Evolutionary conservation across 2,888 invertebrate genomes (phyloP), one percentile per base, ranked within the genome.

Genomic region (Lasioglossum figueresi): DNA sequence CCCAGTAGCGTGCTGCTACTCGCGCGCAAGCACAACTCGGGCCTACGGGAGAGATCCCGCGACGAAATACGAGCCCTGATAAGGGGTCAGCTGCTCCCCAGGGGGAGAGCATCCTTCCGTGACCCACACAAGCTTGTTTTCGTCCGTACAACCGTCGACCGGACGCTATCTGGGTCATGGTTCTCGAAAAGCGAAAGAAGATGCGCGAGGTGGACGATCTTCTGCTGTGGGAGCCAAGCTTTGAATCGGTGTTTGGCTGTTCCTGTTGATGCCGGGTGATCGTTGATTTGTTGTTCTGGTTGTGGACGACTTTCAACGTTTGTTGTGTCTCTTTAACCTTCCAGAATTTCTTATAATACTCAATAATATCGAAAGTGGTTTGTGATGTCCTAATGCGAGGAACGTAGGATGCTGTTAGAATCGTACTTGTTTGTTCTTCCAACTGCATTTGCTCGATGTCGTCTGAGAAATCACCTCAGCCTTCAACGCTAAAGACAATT

Each of bases 1-100:
- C 94, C 94, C 94, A 94, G 94, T 94, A 93, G 91, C 92, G 90
- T 88, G 91, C n/a, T 59, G 59, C 59, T 59, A 31, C 59, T 59
- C 27, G 59, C 27, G 59, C 27, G 59, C 59, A 59, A 59, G 59
- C 59, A 59, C 59, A 59, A 12, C 59, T 27, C 59, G 59, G 27
- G 27, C n/a, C 14, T 48, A 40, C 19, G 52, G 31, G 34, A 73
- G 76, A 63, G 52, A 79, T 40, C 31, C 70, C 72, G 45, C 79
- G 71, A 72, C 71, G 78, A 84, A 83, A 82, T 83, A 80, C 59
- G 80, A 81, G 85, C 23, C 45, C 72, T 82, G 82, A 85, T 87
- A 85, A 89, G 76, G 74, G 74, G 59, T 66, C 73, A 68, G 72
- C 73, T 73, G 68, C 27, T 83, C 45, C 34, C 71, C 63, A 27